phyloP scores from a whole-genome alignment of 2,113 vertebrate genomes.

The Nymphicus hollandicus region DNA sequence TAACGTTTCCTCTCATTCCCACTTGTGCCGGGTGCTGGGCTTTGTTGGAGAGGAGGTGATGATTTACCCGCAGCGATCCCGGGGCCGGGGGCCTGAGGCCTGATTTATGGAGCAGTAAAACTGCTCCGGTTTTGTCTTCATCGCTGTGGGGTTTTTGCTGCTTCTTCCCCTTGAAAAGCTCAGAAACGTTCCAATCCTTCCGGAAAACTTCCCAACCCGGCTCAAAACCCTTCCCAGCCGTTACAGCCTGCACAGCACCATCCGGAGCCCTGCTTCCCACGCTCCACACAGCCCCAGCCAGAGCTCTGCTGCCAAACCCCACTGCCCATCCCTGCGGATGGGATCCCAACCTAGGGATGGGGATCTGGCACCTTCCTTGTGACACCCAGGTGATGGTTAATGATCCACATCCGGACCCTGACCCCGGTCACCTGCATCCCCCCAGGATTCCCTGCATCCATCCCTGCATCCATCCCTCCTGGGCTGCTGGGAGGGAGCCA shows the following conservation, averaged over 20 bases:
- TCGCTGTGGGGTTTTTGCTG: neutral
- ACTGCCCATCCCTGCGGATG: neutral
- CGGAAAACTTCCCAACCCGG: neutral
- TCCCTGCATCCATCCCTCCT: rapidly evolving
- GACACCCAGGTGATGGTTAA: neutral
- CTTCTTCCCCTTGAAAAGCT: neutral
- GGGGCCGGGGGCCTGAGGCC: rapidly evolving
- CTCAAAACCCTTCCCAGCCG: neutral
- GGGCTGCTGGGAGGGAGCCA: neutral
- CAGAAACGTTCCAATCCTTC: neutral
- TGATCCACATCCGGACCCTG: rapidly evolving
- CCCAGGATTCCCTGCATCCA: neutral
- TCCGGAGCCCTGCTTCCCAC: rapidly evolving
- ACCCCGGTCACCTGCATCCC: neutral
- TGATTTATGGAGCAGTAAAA: conserved; percentile 31
- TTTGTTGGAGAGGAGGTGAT: neutral
- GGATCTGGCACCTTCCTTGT: neutral
- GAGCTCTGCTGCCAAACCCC: rapidly evolving
- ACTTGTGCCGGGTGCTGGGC: neutral
- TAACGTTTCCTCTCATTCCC: neutral
- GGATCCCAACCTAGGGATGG: rapidly evolving
- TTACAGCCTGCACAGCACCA: neutral
- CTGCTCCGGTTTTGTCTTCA: neutral
- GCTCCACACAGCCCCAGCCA: rapidly evolving
- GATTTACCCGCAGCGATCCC: neutral